These are phyloP conservation scores for Nothura maculosa DNA, from an alignment of 2,797 vertebrate species.

Conservation along the genomic window DNA sequence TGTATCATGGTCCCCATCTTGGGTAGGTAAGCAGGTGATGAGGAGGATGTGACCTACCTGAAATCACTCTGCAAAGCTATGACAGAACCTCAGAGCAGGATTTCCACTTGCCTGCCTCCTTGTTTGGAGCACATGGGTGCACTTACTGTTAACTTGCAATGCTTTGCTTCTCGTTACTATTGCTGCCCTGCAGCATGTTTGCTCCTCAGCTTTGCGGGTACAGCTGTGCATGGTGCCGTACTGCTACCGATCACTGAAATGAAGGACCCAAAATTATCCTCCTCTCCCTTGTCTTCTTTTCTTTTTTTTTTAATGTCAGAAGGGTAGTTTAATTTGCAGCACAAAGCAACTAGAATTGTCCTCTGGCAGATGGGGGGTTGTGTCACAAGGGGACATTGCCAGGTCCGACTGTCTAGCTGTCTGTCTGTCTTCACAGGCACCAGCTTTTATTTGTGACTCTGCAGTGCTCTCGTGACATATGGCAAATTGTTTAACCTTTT, in stretches of 20 bases:
- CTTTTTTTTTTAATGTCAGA: background rate
- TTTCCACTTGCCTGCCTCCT: background rate
- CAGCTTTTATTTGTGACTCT: background rate
- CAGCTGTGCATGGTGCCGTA: background rate
- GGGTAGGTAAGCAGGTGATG: background rate
- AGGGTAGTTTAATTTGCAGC: background rate
- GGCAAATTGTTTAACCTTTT: background rate
- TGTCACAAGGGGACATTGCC: background rate
- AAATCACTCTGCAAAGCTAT: background rate
- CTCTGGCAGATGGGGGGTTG: background rate
- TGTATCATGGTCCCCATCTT: fast-evolving
- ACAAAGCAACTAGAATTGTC: background rate
- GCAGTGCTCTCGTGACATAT: background rate
- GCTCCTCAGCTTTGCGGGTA: background rate
- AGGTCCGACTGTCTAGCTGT: background rate
- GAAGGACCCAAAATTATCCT: background rate
- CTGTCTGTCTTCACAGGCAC: background rate
- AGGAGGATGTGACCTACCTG: background rate
- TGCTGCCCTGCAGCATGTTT: background rate
- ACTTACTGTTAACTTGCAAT: background rate
- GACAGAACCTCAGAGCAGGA: background rate
- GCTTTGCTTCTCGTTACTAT: background rate
- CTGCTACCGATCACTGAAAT: background rate
- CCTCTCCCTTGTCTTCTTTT: no score
- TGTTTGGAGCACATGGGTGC: fast-evolving